These are phyloP conservation scores for Orchesella flavescens DNA, from an alignment of 2,888 invertebrate species.

Conservation along the genomic window DNA sequence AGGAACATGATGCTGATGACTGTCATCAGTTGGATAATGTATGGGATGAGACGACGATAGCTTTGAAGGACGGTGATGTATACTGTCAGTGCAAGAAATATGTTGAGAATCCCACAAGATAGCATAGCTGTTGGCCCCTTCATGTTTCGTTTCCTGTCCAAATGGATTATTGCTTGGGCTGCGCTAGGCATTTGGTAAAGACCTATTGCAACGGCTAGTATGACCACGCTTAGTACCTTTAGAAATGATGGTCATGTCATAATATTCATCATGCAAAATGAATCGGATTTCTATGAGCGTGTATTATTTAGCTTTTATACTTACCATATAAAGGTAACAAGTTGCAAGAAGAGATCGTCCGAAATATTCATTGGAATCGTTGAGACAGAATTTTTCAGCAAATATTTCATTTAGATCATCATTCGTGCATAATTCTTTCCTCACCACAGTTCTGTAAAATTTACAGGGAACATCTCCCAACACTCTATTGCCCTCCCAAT, in stretches of 20 bases:
- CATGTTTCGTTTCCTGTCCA: not conserved
- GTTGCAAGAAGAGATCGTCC: not conserved
- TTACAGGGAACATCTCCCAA: not conserved
- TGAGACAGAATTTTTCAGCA: not conserved
- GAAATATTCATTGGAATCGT: not conserved
- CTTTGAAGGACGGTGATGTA: not conserved
- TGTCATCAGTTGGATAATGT: not conserved
- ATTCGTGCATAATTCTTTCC: not conserved
- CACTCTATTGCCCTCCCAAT: not conserved
- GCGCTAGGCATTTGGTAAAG: not conserved
- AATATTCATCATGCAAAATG: no score
- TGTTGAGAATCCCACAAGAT: not conserved
- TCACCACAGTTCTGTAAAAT: not conserved
- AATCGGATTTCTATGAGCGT: no score
- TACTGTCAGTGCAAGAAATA: not conserved
- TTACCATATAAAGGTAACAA: constrained; percentile 8
- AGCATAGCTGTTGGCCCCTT: not conserved
- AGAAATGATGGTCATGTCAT: not conserved
- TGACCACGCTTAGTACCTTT: not conserved
- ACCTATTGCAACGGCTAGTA: not conserved
- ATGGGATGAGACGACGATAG: not conserved
- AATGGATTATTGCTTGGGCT: not conserved
- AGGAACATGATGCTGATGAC: not conserved
- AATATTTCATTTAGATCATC: not conserved
- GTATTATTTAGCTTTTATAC: no score